These are phyloP conservation scores for Tetramorium simillimum DNA, from an alignment of 1,140 invertebrate genomes.

Conservation along the genomic window DNA sequence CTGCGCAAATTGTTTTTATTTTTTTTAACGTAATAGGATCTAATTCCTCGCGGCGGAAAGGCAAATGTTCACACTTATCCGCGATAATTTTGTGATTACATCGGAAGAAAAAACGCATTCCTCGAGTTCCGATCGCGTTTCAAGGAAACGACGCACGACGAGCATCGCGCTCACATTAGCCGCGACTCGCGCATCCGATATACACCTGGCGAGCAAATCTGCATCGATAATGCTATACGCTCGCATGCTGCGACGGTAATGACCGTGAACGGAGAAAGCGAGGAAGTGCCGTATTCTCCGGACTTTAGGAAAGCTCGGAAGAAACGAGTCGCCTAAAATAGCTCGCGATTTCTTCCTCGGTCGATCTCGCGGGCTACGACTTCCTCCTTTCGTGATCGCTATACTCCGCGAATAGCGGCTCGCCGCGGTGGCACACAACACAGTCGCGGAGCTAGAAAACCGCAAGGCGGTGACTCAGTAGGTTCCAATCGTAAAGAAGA, in stretches of 20 bases:
- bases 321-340: constrained; percentile 51
- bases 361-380: not conserved
- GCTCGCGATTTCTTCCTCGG: constrained; percentile 38
- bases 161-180: not conserved
- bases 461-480: constrained; percentile 20
- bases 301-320: constrained; percentile 34
- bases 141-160: not conserved
- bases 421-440: not conserved
- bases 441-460: not conserved
- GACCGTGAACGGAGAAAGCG: constrained; percentile 66
- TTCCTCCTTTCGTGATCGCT: constrained; percentile 4
- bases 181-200: constrained; percentile 3
- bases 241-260: constrained; percentile 57
- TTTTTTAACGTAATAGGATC: not conserved
- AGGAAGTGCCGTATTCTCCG: not conserved
- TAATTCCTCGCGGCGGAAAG: not conserved
- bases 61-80: not conserved
- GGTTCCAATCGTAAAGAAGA: constrained; percentile 9
- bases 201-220: not conserved
- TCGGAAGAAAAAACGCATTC: not conserved
- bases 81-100: not conserved
- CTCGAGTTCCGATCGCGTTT: not conserved
- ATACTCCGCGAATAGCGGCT: constrained; percentile 2
- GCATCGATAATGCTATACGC: constrained; percentile 16
- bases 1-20: not conserved